phyloP scores from a whole-genome alignment of 2,888 invertebrate genomes.

The Chrysolina oricalcia region DNA sequence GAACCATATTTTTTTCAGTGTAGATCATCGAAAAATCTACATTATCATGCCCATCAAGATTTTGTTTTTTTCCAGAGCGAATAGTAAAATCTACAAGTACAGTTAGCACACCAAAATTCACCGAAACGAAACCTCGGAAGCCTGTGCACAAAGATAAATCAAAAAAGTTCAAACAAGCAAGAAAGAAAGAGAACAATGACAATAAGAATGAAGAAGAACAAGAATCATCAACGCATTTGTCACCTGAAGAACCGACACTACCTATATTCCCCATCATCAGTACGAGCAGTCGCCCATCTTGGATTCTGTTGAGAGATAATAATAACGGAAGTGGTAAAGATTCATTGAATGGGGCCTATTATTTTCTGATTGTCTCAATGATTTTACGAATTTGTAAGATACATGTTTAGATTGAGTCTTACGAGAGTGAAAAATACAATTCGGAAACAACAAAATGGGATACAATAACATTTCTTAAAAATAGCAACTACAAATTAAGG shows the following conservation, averaged over 20 bases:
- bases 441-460: slow-evolving; percentile 57
- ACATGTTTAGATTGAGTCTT: slow-evolving; percentile 34
- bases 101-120: slow-evolving; percentile 66
- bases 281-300: slow-evolving; percentile 66
- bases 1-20: no score
- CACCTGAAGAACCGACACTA: slow-evolving; percentile 60
- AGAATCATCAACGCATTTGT: slow-evolving; percentile 63
- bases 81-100: slow-evolving; percentile 69
- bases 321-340: slow-evolving; percentile 56
- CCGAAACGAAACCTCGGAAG: slow-evolving; percentile 68
- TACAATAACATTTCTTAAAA: slow-evolving; percentile 49
- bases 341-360: slow-evolving; percentile 54
- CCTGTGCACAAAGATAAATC: slow-evolving; percentile 67
- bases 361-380: slow-evolving; percentile 51
- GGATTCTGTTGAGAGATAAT: slow-evolving; percentile 62
- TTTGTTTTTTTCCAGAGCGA: slow-evolving; percentile 63
- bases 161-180: slow-evolving; percentile 67
- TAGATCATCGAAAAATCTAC: background rate
- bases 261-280: slow-evolving; percentile 62
- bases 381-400: slow-evolving; percentile 44
- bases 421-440: slow-evolving; percentile 39
- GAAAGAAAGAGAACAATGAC: slow-evolving; percentile 63
- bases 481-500: slow-evolving; percentile 44
- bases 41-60: background rate
- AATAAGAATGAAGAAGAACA: slow-evolving; percentile 63